Conservation (phyloP, 2,113 vertebrate species). For the Leucoraja erinaceus region DNA sequence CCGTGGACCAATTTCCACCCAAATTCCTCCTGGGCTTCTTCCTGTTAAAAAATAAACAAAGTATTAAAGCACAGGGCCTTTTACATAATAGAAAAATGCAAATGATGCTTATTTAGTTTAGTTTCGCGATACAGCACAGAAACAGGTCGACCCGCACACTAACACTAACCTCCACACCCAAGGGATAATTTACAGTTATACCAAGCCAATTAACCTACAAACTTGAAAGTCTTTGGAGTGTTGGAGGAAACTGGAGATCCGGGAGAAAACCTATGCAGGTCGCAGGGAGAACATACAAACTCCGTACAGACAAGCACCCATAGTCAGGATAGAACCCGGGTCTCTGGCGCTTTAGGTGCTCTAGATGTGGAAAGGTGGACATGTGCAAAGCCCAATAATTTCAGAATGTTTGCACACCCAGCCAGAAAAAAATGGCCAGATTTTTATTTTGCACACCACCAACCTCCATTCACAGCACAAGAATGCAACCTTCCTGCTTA, state of each 20-base stretch:
- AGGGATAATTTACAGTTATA: too few relatives aligned
- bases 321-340: too few relatives aligned
- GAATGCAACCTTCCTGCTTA: background rate
- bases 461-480: background rate
- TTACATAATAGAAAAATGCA: background rate
- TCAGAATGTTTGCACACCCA: background rate
- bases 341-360: too few relatives aligned
- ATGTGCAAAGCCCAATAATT: background rate
- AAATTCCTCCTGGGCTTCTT: conserved; percentile 90
- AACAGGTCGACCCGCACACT: too few relatives aligned
- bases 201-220: too few relatives aligned
- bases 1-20: conserved; percentile 74
- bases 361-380: background rate
- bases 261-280: too few relatives aligned
- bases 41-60: conserved; percentile 61
- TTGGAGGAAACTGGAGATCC: too few relatives aligned
- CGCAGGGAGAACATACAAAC: too few relatives aligned
- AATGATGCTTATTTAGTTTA: background rate
- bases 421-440: background rate
- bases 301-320: too few relatives aligned
- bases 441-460: background rate
- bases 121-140: too few relatives aligned
- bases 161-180: too few relatives aligned
- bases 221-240: too few relatives aligned
- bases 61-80: background rate